Percentiles rank a stretch among this genome's conserved stretches.
These are phyloP conservation scores for Alloscopus bannaensis DNA, from an alignment of 2,888 invertebrate species.

Conservation along the genomic window DNA sequence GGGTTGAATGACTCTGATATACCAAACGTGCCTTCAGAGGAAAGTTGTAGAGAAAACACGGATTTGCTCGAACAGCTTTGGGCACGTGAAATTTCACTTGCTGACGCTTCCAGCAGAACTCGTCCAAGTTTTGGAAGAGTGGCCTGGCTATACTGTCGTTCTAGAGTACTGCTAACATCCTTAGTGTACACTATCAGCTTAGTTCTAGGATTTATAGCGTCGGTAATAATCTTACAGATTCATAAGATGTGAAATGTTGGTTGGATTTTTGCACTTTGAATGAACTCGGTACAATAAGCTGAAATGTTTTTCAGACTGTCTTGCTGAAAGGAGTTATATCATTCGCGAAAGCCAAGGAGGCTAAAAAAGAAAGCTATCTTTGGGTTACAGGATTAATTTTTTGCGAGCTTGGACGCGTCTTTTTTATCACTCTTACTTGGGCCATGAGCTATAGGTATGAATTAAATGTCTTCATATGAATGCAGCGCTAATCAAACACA, in stretches of 20 bases:
- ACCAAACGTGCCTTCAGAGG: constrained; percentile 60
- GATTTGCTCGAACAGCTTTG: constrained; percentile 76
- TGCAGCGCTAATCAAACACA: not conserved
- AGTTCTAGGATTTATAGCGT: constrained; percentile 77
- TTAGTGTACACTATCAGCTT: constrained; percentile 76
- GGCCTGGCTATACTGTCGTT: constrained; percentile 77
- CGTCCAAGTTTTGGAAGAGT: constrained; percentile 76
- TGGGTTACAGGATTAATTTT: constrained; percentile 77
- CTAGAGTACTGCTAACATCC: constrained; percentile 76
- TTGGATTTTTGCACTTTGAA: not conserved
- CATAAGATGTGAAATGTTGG: too few relatives aligned
- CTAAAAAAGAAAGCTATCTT: constrained; percentile 76
- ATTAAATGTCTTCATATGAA: too few relatives aligned
- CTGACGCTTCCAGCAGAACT: constrained; percentile 68
- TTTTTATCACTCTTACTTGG: constrained; percentile 77
- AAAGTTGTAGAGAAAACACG: constrained; percentile 66
- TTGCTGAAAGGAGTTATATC: constrained; percentile 77
- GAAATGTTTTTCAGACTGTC: constrained; percentile 75
- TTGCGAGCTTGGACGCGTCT: constrained; percentile 77
- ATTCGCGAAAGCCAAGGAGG: constrained; percentile 75
- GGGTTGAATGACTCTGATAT: constrained; percentile 74
- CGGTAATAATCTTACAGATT: constrained; percentile 75
- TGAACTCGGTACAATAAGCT: not conserved
- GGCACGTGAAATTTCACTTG: constrained; percentile 42
- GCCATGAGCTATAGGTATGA: constrained; percentile 77